Evolutionary conservation across 2,797 vertebrate genomes (phyloP), one percentile per base, ranked within the genome.

Genomic region (Gastrophryne carolinensis): DNA sequence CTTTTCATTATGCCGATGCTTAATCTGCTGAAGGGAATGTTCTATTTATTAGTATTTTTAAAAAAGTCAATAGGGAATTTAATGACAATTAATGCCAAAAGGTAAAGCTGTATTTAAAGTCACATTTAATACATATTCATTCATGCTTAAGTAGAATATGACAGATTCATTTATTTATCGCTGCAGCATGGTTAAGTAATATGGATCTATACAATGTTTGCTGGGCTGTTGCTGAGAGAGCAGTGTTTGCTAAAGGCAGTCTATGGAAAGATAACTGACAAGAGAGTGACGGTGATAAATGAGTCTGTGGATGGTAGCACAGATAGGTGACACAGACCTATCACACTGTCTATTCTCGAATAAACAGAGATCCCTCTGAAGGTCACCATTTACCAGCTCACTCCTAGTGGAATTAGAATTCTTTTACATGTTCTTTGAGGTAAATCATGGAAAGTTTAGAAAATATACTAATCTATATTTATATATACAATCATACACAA

Each of bases 331-430:
- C 21, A 75, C 1, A 58, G 11, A 26, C 3, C 47, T 73, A 13
- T 68, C 68, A 27, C 68, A 11, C 32, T 75, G 56, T 27, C 9
- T 30, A n/a, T 64, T 80, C 34, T 52, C 4, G 23, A 80, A 72
- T 53, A 6, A 76, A 79, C 13, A 77, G 35, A 29, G 7, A 71
- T 78, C 79, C 80, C 80, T 70, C 54, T 65, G 37, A 70, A 81
- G 47, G 66, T 81, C 53, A 79, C n/a, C 30, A 79, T n/a, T 27
- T 71, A 50, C 73, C 79, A 76, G 61, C 68, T 21, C 54, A 41
- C 13, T 29, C 35, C 44, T 11, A 23, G 26, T 15, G 15, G 32
- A 49, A 62, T 68, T 68, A 41, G 34, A 32, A 68, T 61, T 62
- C 44, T 19, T 35, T 54, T 35, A 69, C 26, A 27, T 63, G 49